Base-by-base conservation (phyloP, 2,888 invertebrate species). In the Xiphydria camelus region DNA sequence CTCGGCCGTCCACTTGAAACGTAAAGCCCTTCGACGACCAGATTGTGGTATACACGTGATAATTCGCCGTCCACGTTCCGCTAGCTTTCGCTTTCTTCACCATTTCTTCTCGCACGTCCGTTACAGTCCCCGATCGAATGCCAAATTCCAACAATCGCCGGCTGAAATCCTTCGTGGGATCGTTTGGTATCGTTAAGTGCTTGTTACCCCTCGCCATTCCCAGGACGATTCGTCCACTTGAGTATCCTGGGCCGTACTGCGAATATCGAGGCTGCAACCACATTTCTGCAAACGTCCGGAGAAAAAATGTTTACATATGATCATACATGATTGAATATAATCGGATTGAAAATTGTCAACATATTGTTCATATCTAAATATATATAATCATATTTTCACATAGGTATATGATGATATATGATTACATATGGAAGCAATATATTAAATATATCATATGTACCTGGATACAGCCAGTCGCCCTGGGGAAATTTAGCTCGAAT, bases 381-480 rank as follows among this genome's bases (percentile, higher is more conserved):
- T n/a, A n/a, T n/a, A n/a, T n/a, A n/a, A n/a, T n/a, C n/a, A n/a
- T n/a, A n/a, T n/a, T n/a, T n/a, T n/a, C n/a, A n/a, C n/a, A n/a
- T n/a, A 14, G 9, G 15, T 22, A n/a, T 7, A 36, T n/a, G n/a
- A n/a, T n/a, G n/a, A n/a, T n/a, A n/a, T n/a, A n/a, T n/a, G n/a
- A n/a, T n/a, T n/a, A n/a, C n/a, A n/a, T n/a, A n/a, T n/a, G n/a
- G n/a, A n/a, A n/a, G n/a, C n/a, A n/a, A n/a, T n/a, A n/a, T n/a
- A n/a, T n/a, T n/a, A n/a, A n/a, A n/a, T n/a, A n/a, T n/a, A n/a
- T n/a, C n/a, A n/a, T 31, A 18, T 6, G 20, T 65, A 82, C 82
- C 78, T 61, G 82, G 80, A 68, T 77, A 79, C 14, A 82, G 66
- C 81, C 82, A 82, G 59, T 82, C 81, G 19, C 82, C 82, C 26